Evolutionary conservation across 2,797 vertebrate species (phyloP).

Genomic region (Artibeus lituratus): DNA sequence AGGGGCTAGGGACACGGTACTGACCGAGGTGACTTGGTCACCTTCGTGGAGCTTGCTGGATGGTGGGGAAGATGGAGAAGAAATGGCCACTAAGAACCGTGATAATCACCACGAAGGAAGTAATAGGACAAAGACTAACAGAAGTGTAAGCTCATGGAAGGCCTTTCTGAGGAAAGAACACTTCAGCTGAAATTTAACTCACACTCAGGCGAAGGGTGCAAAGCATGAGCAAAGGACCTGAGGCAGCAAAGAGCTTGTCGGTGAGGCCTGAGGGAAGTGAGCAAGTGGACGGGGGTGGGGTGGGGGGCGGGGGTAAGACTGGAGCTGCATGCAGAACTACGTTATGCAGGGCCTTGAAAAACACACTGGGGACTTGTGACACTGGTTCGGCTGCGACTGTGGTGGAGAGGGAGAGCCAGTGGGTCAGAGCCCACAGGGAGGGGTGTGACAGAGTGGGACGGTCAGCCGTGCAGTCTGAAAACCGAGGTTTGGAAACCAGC

Average conservation of each 20-base stretch:
- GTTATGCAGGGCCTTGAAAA: not conserved
- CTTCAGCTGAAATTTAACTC: not conserved
- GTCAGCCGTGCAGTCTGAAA: not conserved
- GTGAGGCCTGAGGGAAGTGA: not conserved
- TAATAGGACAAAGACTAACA: accelerated
- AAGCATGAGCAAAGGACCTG: not conserved
- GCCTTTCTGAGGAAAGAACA: not conserved
- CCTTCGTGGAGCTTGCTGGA: not conserved
- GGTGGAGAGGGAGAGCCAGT: accelerated
- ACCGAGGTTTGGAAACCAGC: accelerated
- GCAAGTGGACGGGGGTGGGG: too few species aligned
- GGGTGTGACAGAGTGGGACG: accelerated
- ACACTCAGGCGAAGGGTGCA: not conserved
- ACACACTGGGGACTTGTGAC: not conserved
- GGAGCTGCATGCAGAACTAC: accelerated
- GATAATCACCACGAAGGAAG: accelerated
- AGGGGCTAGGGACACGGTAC: not conserved
- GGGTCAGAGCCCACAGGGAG: not conserved
- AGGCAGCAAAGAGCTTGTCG: not conserved
- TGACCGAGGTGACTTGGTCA: not conserved
- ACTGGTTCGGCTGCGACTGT: not conserved
- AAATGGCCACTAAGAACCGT: accelerated
- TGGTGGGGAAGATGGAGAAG: not conserved
- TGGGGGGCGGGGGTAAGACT: not conserved
- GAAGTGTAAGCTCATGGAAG: not conserved